Base-by-base conservation (phyloP, 2,797 vertebrate species). In the Micromesistius poutassou region DNA sequence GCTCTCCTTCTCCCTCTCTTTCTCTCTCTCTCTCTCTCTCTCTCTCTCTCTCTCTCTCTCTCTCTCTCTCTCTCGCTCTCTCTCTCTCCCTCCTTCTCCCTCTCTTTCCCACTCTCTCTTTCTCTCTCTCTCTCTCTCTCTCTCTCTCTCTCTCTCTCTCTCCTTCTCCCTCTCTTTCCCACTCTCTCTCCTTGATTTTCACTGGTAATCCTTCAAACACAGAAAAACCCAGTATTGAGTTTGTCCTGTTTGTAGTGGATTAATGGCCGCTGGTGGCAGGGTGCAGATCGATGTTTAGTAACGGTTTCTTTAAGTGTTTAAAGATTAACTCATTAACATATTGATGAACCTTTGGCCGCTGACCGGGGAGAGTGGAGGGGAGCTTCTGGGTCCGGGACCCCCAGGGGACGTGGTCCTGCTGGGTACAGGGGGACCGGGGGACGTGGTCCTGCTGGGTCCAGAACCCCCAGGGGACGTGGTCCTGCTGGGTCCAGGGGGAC, bases 281-380 rank as follows among this genome's bases (percentile, higher is more conserved):
- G 92, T 92, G 90, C 82, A 94, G 96, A 97, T 98, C 96, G 93
- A 97, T 97, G 93, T 93, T 94, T 95, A 91, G 95, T 96, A 96
- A 96, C 95, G 95, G 94, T 94, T 95, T 92, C 95, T 96, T 94
- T 93, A 95, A 96, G 94, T 93, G 94, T 95, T 96, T 96, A 96
- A 96, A 96, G 96, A 98, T 97, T 97, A 96, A 95, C 94, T 95
- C 93, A 97, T 98, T 97, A 97, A 94, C 96, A 96, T 98, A 97
- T 97, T 97, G 97, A 98, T 96, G 96, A 96, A 95, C 95, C 97
- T 97, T 96, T 94, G 82, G 84, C 93, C 94, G 94, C 95, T 95
- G 94, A 94, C 94, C 93, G 93, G 94, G 95, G 95, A 96, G 79
- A 79, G 82, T 94, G 94, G 95, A 88, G 93, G 88, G 5, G 55